phyloP scores from a whole-genome alignment of 1,140 invertebrate species.

The Brachionus paranguensis region DNA sequence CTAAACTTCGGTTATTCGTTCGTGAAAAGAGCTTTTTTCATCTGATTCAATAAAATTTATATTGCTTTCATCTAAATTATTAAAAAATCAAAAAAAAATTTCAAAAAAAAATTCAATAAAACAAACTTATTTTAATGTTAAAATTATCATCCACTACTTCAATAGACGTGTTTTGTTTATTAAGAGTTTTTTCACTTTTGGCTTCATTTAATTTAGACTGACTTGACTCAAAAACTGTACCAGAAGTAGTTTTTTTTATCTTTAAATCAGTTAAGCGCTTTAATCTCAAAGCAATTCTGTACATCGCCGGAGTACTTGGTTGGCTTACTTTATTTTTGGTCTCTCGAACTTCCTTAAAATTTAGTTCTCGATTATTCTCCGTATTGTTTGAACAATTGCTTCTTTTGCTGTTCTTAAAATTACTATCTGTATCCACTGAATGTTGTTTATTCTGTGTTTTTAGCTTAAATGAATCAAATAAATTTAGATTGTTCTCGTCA shows the following conservation, averaged over 20 bases:
- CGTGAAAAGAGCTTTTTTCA: constrained; percentile 5
- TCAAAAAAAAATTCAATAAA: neutral
- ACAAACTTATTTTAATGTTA: neutral
- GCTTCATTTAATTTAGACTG: neutral
- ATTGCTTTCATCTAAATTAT: neutral
- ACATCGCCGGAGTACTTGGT: constrained; percentile 5
- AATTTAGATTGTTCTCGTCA: neutral
- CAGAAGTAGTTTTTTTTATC: constrained; percentile 10
- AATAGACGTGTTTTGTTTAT: neutral
- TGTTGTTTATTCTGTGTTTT: neutral
- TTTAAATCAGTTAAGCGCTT: constrained; percentile 14
- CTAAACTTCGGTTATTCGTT: constrained; percentile 37
- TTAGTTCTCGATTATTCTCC: neutral
- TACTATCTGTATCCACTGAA: neutral
- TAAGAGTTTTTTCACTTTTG: neutral
- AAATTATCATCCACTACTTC: neutral
- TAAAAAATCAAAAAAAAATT: neutral
- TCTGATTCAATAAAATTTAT: neutral
- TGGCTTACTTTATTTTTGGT: neutral
- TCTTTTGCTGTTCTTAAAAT: constrained; percentile 21
- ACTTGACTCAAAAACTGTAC: neutral
- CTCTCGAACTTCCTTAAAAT: constrained; percentile 2
- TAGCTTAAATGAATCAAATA: constrained; percentile 14
- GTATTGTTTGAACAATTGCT: constrained; percentile 16
- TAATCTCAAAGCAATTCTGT: constrained; percentile 4